These are phyloP conservation scores for Parapristionchus giblindavisi DNA, from an alignment of 2,888 invertebrate species.

Conservation along the genomic window DNA sequence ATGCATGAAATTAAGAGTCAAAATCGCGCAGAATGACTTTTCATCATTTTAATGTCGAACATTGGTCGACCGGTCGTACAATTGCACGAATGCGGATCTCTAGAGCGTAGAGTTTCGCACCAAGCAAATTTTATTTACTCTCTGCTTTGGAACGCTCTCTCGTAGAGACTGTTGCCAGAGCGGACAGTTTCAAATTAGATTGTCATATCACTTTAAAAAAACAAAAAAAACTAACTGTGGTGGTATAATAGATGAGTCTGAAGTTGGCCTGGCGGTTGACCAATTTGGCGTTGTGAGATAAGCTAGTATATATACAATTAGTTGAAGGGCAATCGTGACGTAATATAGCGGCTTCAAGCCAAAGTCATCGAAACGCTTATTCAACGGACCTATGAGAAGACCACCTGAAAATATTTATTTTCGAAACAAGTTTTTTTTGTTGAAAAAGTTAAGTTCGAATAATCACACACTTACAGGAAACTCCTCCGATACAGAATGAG, in stretches of 20 bases:
- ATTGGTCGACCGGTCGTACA: no score
- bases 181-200: no score
- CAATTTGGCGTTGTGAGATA: constrained; percentile 13
- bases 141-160: no score
- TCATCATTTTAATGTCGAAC: no score
- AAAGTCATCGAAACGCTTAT: neutral
- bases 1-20: no score
- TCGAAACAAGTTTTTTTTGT: neutral
- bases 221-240: neutral
- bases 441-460: neutral
- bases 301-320: neutral
- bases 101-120: no score
- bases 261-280: neutral
- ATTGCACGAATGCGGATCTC: no score
- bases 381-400: neutral
- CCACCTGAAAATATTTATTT: neutral
- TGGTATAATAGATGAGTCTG: neutral
- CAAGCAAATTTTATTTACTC: no score
- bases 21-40: no score
- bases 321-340: neutral
- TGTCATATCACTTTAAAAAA: no score
- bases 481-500: neutral
- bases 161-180: no score
- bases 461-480: neutral
- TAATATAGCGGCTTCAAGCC: constrained; percentile 10